A percentile compares a stretch with the other conserved stretches of the same genome.
Evolutionary conservation across 2,888 invertebrate genomes (phyloP).

Genomic region (Tridacna crocea): DNA sequence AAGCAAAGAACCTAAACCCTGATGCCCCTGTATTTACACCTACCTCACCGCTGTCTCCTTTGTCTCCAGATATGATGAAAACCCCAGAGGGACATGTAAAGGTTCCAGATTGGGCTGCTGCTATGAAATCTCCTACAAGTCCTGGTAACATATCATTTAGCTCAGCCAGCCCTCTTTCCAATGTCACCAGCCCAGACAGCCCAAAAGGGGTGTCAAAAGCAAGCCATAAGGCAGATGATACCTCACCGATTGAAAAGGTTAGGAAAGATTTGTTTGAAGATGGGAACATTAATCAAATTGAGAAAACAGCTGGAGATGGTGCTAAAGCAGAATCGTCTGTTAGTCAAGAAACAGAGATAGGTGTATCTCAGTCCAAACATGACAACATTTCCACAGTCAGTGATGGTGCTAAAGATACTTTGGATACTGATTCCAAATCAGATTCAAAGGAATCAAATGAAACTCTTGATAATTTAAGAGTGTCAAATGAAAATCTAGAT

Average conservation of each 20-base stretch:
- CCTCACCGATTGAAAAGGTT: slow-evolving; percentile 41
- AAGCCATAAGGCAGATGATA: slow-evolving; percentile 37
- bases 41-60: slow-evolving; percentile 64
- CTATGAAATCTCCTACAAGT: slow-evolving; percentile 60
- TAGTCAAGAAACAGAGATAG: slow-evolving; percentile 2
- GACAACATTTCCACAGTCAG: slow-evolving; percentile 18
- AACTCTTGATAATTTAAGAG: slow-evolving; percentile 26
- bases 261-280: slow-evolving; percentile 15
- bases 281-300: slow-evolving; percentile 26
- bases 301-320: slow-evolving; percentile 21
- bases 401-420: slow-evolving; percentile 27
- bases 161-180: slow-evolving; percentile 51
- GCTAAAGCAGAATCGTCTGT: slow-evolving; percentile 12
- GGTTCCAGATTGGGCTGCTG: slow-evolving; percentile 71
- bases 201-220: slow-evolving; percentile 19
- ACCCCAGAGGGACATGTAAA: slow-evolving; percentile 70
- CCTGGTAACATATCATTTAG: slow-evolving; percentile 52
- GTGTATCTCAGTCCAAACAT: neutral
- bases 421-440: slow-evolving; percentile 32
- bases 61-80: slow-evolving; percentile 72
- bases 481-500: slow-evolving; percentile 14
- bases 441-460: slow-evolving; percentile 44
- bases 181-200: slow-evolving; percentile 42
- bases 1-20: slow-evolving; percentile 71
- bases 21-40: slow-evolving; percentile 78